Percentiles rank a stretch among this genome's conserved stretches.
These are phyloP conservation scores for Xestia rhomboidea DNA, from an alignment of 2,888 invertebrate species.

Conservation along the genomic window DNA sequence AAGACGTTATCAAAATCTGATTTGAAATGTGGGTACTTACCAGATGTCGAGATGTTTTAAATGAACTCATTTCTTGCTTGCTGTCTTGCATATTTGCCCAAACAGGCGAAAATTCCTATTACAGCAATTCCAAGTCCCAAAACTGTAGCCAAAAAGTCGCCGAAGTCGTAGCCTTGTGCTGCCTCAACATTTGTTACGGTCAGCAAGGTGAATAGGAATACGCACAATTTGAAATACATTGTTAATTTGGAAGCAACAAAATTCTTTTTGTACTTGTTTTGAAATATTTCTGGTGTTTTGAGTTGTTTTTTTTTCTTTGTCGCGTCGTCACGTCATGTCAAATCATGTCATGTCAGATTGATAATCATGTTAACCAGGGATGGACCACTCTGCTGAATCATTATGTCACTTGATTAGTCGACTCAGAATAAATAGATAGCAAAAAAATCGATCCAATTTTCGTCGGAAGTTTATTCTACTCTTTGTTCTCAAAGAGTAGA, in stretches of 20 bases:
- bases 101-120: slow-evolving; percentile 92
- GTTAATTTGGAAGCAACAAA: slow-evolving; percentile 45
- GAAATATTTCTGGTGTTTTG: slow-evolving; percentile 26
- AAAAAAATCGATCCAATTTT: too few relatives aligned
- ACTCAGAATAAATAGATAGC: not conserved
- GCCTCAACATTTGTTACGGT: slow-evolving; percentile 87
- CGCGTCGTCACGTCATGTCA: slow-evolving; percentile 30
- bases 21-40: slow-evolving; percentile 31
- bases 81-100: slow-evolving; percentile 93
- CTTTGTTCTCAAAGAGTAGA: too few relatives aligned
- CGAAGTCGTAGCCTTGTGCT: slow-evolving; percentile 91
- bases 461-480: too few relatives aligned
- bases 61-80: slow-evolving; percentile 89
- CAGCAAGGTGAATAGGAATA: slow-evolving; percentile 80
- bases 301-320: slow-evolving; percentile 46
- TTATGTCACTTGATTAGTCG: slow-evolving; percentile 19
- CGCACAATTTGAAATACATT: slow-evolving; percentile 84
- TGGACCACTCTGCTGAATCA: not conserved
- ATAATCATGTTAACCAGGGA: not conserved
- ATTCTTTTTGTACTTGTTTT: slow-evolving; percentile 23
- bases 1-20: not conserved
- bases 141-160: slow-evolving; percentile 92
- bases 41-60: slow-evolving; percentile 66
- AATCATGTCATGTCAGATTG: slow-evolving; percentile 5
- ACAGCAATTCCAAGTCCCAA: slow-evolving; percentile 91